Base-by-base conservation (phyloP, 2,797 vertebrate genomes). In the Anguilla megastoma region DNA sequence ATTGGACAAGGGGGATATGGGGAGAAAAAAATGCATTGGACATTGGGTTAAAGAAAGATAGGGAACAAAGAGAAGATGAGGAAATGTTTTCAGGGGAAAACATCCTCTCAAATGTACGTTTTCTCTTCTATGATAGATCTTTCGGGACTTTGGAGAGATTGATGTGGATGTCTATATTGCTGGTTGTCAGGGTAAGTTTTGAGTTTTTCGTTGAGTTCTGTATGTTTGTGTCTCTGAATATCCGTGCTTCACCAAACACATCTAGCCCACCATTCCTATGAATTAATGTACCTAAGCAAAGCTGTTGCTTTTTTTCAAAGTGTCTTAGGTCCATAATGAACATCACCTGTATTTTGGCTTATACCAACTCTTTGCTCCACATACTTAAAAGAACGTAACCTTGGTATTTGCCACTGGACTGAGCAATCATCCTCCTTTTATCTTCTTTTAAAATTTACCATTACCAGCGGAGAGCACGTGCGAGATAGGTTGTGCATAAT, bases 121-220 rank as follows among this genome's bases (percentile, higher is more conserved):
- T 79, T 41, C 14, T 79, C 2, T 63, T 84, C 30, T 45, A 7
- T 90, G 0, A 76, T 94, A 99, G 98, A 97, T 99, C 93, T 98
- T 97, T 94, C 95, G 86, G 33, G 97, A 99, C 93, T 98, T 97
- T 94, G 95, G n/a, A 56, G 96, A 97, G 88, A 95, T 99, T 89
- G 97, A 97, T 92, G 91, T 98, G 90, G 94, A 97, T 0, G 93
- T 99, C 87, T 98, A 97, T 90, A 41, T 99, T 14, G 94, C 96
- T 0, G 91, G 95, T 91, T 98, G 97, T 89, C 94, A 97, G 45
- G 95, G 98, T 99, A 90, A 95, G 96, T 86, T 86, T 36, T 33
- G 14, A 27, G 18, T 45, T 10, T 45, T 10, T 71, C 41, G 10
- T 69, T 69, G 5, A 63, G 52, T 27, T 27, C 58, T 50, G n/a